Evolutionary conservation across 2,888 invertebrate genomes (phyloP).

Genomic region (Agrochola circellaris): DNA sequence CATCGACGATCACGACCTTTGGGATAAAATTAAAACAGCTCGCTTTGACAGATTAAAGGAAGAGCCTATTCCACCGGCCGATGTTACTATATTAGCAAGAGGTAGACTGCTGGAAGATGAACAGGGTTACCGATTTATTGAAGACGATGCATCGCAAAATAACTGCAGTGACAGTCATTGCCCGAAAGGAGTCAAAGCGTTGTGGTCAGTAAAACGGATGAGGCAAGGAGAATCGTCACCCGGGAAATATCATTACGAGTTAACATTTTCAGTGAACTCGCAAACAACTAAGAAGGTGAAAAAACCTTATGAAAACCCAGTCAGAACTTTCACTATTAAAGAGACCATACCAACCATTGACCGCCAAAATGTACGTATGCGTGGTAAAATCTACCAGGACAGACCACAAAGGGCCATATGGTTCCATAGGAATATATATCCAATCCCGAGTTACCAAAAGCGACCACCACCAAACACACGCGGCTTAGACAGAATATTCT

Average conservation of each 20-base stretch:
- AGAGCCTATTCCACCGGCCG: slow-evolving; percentile 90
- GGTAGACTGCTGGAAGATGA: slow-evolving; percentile 91
- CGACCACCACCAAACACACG: slow-evolving; percentile 37
- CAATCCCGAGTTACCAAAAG: slow-evolving; percentile 71
- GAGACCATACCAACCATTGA: slow-evolving; percentile 82
- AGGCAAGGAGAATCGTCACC: slow-evolving; percentile 90
- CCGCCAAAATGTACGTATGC: slow-evolving; percentile 69
- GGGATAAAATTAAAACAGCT: slow-evolving; percentile 88
- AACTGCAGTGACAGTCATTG: slow-evolving; percentile 86
- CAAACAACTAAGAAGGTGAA: slow-evolving; percentile 87
- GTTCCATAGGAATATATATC: slow-evolving; percentile 84
- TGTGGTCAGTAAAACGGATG: slow-evolving; percentile 93
- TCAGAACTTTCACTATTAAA: slow-evolving; percentile 92
- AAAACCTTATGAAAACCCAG: slow-evolving; percentile 89
- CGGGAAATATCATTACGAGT: slow-evolving; percentile 91
- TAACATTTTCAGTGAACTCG: slow-evolving; percentile 92
- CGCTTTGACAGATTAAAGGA: slow-evolving; percentile 83
- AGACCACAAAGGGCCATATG: slow-evolving; percentile 82
- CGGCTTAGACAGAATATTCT: slow-evolving; percentile 84
- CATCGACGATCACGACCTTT: slow-evolving; percentile 86
- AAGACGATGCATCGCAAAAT: slow-evolving; percentile 81
- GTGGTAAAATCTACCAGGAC: slow-evolving; percentile 52
- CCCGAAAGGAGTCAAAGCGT: slow-evolving; percentile 90
- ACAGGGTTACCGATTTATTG: slow-evolving; percentile 90
- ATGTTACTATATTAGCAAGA: slow-evolving; percentile 92